Conservation (phyloP, 2,113 vertebrate genomes). For the Myocastor coypus region DNA sequence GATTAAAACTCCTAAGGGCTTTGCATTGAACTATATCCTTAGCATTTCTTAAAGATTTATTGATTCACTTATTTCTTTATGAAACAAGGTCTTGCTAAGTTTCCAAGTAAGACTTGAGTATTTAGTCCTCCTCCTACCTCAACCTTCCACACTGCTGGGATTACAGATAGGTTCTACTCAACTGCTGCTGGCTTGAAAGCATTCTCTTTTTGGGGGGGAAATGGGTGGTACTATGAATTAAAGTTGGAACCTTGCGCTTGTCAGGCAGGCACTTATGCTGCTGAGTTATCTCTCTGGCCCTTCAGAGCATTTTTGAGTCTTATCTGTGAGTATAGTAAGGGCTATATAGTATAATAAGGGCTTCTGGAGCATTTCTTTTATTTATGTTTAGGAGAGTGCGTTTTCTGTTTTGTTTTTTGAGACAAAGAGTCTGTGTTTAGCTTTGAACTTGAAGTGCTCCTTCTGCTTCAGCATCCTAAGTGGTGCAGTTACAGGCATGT, state of each 20-base stretch:
- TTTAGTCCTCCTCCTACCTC: background rate
- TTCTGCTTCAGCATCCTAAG: background rate
- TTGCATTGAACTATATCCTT: background rate
- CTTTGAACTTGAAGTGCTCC: background rate
- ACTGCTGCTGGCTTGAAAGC: background rate
- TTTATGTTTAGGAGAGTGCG: constrained; percentile 24
- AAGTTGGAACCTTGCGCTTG: no score
- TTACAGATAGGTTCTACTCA: background rate
- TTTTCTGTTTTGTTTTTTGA: background rate
- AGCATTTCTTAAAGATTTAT: background rate
- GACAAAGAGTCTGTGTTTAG: background rate
- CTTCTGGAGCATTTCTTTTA: background rate
- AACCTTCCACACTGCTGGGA: background rate
- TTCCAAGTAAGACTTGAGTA: background rate
- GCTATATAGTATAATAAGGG: background rate
- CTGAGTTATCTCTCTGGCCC: no score
- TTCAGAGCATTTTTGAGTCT: constrained; percentile 32
- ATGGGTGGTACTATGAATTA: no score
- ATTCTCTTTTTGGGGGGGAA: no score
- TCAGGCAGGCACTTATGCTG: no score
- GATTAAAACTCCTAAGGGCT: background rate
- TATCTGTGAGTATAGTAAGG: background rate
- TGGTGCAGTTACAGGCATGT: background rate
- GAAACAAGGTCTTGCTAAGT: background rate
- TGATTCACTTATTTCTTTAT: background rate